Conservation (phyloP, 2,888 invertebrate genomes). For the Synergus umbraculus region DNA sequence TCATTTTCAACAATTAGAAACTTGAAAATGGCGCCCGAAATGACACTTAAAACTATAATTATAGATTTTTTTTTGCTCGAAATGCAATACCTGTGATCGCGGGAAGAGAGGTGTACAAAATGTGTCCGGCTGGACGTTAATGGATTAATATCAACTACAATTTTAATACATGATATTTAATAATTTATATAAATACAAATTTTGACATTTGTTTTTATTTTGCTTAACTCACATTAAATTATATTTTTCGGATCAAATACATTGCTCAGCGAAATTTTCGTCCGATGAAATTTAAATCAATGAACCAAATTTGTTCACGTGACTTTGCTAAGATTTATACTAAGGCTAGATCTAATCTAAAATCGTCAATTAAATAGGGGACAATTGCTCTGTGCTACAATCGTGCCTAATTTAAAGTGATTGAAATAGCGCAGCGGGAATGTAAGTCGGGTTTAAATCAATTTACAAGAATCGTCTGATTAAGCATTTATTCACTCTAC, state of each 20-base stretch:
- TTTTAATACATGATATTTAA: too few relatives aligned
- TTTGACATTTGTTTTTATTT: too few relatives aligned
- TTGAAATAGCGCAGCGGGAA: constrained; percentile 37
- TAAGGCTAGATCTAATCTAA: constrained; percentile 35
- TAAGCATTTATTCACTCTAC: constrained; percentile 35
- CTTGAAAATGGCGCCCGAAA: too few relatives aligned
- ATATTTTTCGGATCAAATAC: not conserved
- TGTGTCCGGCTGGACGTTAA: too few relatives aligned
- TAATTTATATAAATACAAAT: too few relatives aligned
- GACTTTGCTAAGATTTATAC: constrained; percentile 1
- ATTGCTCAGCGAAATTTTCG: not conserved
- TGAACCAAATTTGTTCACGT: not conserved
- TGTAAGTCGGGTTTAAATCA: constrained; percentile 39
- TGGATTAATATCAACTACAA: too few relatives aligned
- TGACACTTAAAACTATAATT: too few relatives aligned
- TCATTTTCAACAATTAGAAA: too few relatives aligned
- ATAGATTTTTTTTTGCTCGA: too few relatives aligned
- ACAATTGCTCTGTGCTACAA: constrained; percentile 41
- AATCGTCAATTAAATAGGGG: constrained; percentile 35
- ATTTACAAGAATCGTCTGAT: constrained; percentile 38
- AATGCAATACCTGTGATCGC: too few relatives aligned
- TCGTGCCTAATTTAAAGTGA: constrained; percentile 36
- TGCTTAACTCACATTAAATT: too few relatives aligned
- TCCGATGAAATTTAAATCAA: not conserved
- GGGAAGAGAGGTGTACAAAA: too few relatives aligned